Evolutionary conservation across 2,113 vertebrate species (phyloP).

Genomic region (Eretmochelys imbricata): DNA sequence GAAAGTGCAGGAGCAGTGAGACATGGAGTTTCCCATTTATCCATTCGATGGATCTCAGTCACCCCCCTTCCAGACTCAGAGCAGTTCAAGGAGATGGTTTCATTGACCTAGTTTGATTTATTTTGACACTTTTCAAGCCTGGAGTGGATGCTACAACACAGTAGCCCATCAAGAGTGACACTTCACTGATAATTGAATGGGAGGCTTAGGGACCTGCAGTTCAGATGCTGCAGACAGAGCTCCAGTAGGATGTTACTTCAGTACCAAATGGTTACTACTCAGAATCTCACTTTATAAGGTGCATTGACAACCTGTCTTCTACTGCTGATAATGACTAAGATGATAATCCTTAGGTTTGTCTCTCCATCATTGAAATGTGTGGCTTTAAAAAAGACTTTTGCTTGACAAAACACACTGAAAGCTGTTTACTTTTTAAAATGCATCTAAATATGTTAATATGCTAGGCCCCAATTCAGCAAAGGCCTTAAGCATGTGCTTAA

Average conservation of each 20-base stretch:
- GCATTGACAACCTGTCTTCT: background rate
- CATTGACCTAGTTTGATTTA: background rate
- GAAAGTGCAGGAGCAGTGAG: background rate
- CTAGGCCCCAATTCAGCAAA: background rate
- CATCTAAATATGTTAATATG: conserved; percentile 31
- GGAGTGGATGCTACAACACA: background rate
- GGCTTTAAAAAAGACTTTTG: conserved; percentile 26
- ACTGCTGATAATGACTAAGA: background rate
- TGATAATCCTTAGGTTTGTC: background rate
- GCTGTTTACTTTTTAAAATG: conserved; percentile 24
- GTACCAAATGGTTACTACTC: background rate
- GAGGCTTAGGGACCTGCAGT: background rate
- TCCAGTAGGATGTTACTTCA: fast-evolving
- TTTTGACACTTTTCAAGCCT: background rate
- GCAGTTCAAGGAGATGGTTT: background rate
- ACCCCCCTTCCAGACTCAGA: background rate
- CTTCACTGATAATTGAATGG: background rate
- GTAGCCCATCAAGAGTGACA: background rate
- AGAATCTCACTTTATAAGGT: background rate
- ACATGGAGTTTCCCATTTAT: background rate
- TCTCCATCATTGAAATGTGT: background rate
- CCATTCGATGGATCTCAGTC: background rate
- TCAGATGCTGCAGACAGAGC: fast-evolving
- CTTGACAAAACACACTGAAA: background rate
- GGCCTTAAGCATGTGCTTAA: fast-evolving